A percentile compares a stretch with the other conserved stretches of the same genome.
Evolutionary conservation across 2,797 vertebrate genomes (phyloP).

Genomic region (Acanthopagrus latus): DNA sequence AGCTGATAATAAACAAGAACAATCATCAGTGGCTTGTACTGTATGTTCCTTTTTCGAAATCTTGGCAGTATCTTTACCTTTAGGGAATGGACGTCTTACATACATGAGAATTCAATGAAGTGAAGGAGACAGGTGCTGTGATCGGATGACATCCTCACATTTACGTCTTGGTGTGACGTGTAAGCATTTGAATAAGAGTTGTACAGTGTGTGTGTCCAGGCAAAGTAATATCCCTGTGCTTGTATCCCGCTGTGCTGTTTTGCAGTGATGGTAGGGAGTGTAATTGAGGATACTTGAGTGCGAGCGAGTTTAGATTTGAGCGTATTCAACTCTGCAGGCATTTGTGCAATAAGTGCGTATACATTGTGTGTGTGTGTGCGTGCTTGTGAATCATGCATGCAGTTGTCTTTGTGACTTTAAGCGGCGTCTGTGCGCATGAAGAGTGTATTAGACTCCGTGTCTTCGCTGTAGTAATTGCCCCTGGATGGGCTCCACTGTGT

Average conservation of each 20-base stretch:
- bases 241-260: background rate
- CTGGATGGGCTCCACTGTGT: conserved; percentile 33
- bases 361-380: background rate
- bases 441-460: conserved; percentile 31
- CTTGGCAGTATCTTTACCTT: no score
- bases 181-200: background rate
- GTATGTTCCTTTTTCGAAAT: no score
- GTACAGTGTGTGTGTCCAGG: background rate
- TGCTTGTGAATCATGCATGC: conserved; percentile 22
- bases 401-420: conserved; percentile 4
- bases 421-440: conserved; percentile 6
- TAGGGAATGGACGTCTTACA: no score
- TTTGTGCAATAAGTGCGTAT: conserved; percentile 13
- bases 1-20: background rate
- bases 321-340: conserved; percentile 17
- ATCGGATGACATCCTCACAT: background rate
- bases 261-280: conserved; percentile 10
- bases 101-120: background rate
- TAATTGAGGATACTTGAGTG: conserved; percentile 34
- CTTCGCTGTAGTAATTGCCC: conserved; percentile 42
- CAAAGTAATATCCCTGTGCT: conserved; percentile 1
- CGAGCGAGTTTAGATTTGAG: conserved; percentile 21
- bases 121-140: background rate
- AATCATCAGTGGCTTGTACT: no score
- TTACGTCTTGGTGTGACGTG: background rate